Evolutionary conservation across 2,888 invertebrate genomes (phyloP).

Genomic region (Nomada fucata): DNA sequence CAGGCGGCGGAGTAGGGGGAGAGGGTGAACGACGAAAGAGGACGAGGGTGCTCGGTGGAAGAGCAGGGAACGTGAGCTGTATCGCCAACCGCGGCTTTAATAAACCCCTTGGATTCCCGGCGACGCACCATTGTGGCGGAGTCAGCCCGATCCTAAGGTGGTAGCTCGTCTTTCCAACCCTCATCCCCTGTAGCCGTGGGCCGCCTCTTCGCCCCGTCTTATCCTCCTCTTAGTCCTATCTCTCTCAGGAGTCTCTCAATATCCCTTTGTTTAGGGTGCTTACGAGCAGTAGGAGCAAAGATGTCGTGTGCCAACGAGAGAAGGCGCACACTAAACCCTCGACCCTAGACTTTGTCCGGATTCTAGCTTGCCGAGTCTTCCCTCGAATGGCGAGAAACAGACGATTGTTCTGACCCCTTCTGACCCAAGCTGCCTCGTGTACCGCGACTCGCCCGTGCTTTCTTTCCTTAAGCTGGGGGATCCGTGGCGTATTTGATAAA

Average conservation of each 20-base stretch:
- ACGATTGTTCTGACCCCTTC: conserved; percentile 56
- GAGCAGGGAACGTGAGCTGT: conserved; percentile 82
- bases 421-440: conserved; percentile 18
- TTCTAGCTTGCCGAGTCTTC: conserved; percentile 55
- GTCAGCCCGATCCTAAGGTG: conserved; percentile 76
- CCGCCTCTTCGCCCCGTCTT: conserved; percentile 53
- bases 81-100: conserved; percentile 83
- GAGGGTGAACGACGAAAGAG: conserved; percentile 50
- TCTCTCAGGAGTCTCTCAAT: conserved; percentile 79
- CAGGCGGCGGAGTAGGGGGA: conserved; percentile 9
- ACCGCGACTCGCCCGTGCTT: not conserved
- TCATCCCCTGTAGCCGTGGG: conserved; percentile 44
- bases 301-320: conserved; percentile 79
- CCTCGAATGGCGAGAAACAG: conserved; percentile 60
- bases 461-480: not conserved
- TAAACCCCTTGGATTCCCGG: conserved; percentile 82
- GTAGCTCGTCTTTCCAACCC: conserved; percentile 68
- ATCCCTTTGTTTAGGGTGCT: conserved; percentile 83
- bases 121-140: conserved; percentile 82
- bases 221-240: conserved; percentile 60
- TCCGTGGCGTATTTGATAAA: not conserved
- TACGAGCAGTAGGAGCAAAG: conserved; percentile 79
- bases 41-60: conserved; percentile 71
- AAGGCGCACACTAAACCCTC: conserved; percentile 71
- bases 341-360: conserved; percentile 62